Conservation (phyloP, 2,113 vertebrate genomes). For the Microcebus lehilahytsara region DNA sequence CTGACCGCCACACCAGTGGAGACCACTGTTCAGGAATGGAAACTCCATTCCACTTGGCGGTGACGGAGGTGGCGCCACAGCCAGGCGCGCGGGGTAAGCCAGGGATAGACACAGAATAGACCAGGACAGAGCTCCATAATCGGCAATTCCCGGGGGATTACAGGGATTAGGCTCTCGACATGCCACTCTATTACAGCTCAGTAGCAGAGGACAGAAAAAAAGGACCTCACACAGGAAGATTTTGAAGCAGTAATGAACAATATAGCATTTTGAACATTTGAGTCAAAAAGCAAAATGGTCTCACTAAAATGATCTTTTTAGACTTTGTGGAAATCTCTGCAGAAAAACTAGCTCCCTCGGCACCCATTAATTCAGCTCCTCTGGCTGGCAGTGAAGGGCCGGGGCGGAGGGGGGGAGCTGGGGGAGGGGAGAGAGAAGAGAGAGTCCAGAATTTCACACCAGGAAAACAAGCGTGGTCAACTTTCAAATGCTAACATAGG, state of each 20-base stretch:
- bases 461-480: not conserved
- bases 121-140: too few species aligned
- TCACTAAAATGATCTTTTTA: not conserved
- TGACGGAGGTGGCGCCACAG: too few species aligned
- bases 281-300: not conserved
- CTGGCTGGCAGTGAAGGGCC: not conserved
- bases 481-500: not conserved
- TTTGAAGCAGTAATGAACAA: not conserved
- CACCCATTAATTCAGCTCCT: not conserved
- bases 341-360: not conserved
- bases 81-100: not conserved
- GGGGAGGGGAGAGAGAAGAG: too few species aligned
- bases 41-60: rapidly evolving
- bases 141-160: not conserved
- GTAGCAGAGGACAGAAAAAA: not conserved
- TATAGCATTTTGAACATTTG: not conserved
- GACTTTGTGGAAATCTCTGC: not conserved
- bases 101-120: not conserved
- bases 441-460: not conserved
- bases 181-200: not conserved
- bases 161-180: not conserved
- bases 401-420: rapidly evolving
- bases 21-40: not conserved
- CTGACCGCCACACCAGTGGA: rapidly evolving
- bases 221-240: not conserved